A percentile compares a stretch with the other conserved stretches of the same genome.
phyloP scores from a whole-genome alignment of 2,113 vertebrate genomes.

The Forbesichthys agassizii region DNA sequence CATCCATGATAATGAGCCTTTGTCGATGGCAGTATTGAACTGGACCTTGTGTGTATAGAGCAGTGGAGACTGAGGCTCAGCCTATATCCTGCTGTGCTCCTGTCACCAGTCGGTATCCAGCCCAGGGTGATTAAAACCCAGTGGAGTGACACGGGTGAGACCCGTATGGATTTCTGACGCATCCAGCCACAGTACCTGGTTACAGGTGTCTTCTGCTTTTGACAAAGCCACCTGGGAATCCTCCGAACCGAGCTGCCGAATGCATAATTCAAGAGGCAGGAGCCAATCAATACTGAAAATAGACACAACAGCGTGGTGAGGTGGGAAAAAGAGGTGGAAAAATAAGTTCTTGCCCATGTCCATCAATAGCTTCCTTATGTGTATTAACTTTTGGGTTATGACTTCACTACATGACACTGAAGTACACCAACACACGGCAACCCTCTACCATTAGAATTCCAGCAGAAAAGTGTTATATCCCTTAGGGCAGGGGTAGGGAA shows the following conservation, averaged over 20 bases:
- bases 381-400: slow-evolving; percentile 57
- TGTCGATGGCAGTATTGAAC: slow-evolving; percentile 60
- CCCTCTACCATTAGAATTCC: slow-evolving; percentile 44
- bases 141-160: slow-evolving; percentile 69
- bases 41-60: slow-evolving; percentile 51
- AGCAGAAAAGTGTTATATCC: slow-evolving; percentile 46
- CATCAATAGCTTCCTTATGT: slow-evolving; percentile 34
- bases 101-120: slow-evolving; percentile 57
- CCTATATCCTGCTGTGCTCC: slow-evolving; percentile 41
- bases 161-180: slow-evolving; percentile 71
- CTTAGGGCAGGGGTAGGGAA: background rate
- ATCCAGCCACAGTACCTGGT: slow-evolving; percentile 54
- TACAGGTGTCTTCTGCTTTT: slow-evolving; percentile 66
- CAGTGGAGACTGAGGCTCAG: slow-evolving; percentile 44
- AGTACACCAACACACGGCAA: slow-evolving; percentile 51
- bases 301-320: slow-evolving; percentile 27
- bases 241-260: slow-evolving; percentile 57
- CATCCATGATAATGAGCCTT: slow-evolving; percentile 63
- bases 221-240: slow-evolving; percentile 63
- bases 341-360: slow-evolving; percentile 35
- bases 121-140: slow-evolving; percentile 68
- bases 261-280: slow-evolving; percentile 72
- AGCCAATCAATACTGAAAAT: slow-evolving; percentile 69
- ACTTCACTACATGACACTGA: slow-evolving; percentile 62
- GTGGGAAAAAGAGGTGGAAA: background rate